These are phyloP conservation scores for Chelonus insularis DNA, from an alignment of 1,140 invertebrate species.

Conservation along the genomic window DNA sequence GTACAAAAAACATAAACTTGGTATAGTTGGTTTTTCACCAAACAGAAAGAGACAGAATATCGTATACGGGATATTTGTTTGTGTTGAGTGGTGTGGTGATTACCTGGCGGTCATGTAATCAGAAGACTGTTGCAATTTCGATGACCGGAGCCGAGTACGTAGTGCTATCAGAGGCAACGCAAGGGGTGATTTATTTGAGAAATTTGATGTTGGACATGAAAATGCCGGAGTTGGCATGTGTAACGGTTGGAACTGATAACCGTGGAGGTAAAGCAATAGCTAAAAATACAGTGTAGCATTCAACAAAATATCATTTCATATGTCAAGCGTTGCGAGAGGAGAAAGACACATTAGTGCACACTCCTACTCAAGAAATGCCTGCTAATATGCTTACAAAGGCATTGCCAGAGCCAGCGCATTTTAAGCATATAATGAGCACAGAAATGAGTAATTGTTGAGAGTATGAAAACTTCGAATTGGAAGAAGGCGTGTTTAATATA, in stretches of 20 bases:
- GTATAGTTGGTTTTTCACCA: constrained; percentile 42
- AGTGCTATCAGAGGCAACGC: not conserved
- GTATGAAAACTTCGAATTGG: too few relatives aligned
- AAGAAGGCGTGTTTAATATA: too few relatives aligned
- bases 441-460: too few relatives aligned
- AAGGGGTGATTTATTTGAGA: not conserved
- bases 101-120: not conserved
- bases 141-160: constrained; percentile 3
- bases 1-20: constrained; percentile 23
- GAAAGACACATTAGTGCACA: not conserved
- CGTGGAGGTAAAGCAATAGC: not conserved
- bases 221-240: not conserved
- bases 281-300: not conserved
- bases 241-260: not conserved
- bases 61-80: constrained; percentile 25
- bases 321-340: not conserved
- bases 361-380: not conserved
- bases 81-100: not conserved
- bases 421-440: too few relatives aligned
- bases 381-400: not conserved
- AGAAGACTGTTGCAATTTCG: not conserved
- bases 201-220: not conserved
- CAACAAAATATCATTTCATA: not conserved
- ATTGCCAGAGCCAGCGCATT: not conserved
- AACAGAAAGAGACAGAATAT: constrained; percentile 32